Evolutionary conservation across 2,797 vertebrate species (phyloP), one percentile per base, ranked within the genome.

Genomic region (Pseudopleuronectes americanus): DNA sequence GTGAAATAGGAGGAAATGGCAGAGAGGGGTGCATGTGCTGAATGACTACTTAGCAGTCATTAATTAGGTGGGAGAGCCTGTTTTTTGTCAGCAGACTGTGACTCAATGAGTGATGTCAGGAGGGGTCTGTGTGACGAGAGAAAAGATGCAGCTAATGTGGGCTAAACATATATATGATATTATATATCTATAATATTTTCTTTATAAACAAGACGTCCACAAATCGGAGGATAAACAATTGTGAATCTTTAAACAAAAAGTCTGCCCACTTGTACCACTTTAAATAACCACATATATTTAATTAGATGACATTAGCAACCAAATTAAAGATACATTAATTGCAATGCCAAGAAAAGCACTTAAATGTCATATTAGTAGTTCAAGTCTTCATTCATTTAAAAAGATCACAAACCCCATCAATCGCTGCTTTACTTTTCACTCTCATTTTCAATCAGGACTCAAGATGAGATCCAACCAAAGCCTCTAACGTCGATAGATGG

Each of bases 1-100:
- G 88, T 81, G 83, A 85, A 87, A 88, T 79, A 62, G 77, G 74
- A 90, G 90, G 89, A 92, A 93, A 91, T 87, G 80, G 91, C 81
- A 22, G 75, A 54, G 74, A 84, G 76, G 63, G 62, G 74, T 59
- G 77, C 66, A 57, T 61, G 24, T 49, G 61, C 21, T 17, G 75
- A 83, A 85, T 71, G 74, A 83, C 72, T 87, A 79, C 81, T 89
- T 82, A 76, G 74, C 67, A 87, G 79, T 83, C 80, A 89, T 88
- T 90, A 90, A 90, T 87, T 84, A 84, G 61, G 63, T 59, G 79
- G 48, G 70, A 79, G 81, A 68, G 72, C 36, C 68, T 78, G 51
- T 55, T 86, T 85, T 81, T 56, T 80, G 69, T 71, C 48, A 80
- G 76, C 58, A 62, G 64, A 74, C 79, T 80, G 78, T 67, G 76